Evolutionary conservation across 2,113 vertebrate species (phyloP).

Genomic region (Misgurnus anguillicaudatus): DNA sequence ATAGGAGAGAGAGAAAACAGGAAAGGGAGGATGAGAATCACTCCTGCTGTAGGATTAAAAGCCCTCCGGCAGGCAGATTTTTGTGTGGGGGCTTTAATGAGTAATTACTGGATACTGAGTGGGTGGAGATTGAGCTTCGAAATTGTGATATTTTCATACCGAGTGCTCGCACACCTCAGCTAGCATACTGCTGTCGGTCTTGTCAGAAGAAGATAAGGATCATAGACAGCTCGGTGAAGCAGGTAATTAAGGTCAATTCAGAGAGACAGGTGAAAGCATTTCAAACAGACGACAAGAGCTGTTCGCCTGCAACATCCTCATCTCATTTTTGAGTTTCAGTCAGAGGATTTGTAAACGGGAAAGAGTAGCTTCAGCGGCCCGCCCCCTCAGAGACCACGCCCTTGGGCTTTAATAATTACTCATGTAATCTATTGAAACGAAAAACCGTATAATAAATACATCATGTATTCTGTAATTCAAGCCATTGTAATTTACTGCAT

Average conservation of each 20-base stretch:
- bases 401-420: not conserved
- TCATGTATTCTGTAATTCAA: not conserved
- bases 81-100: constrained; percentile 60
- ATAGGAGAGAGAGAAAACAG: constrained; percentile 43
- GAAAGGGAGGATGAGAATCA: not conserved
- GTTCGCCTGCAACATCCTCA: not conserved
- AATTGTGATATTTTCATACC: not conserved
- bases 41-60: constrained; percentile 49
- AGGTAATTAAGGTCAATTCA: constrained; percentile 62
- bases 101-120: constrained; percentile 62
- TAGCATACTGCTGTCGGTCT: constrained; percentile 59
- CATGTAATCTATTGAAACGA: not conserved
- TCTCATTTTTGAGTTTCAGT: not conserved
- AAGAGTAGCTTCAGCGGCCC: not conserved
- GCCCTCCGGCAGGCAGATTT: constrained; percentile 41
- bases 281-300: constrained; percentile 14
- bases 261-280: constrained; percentile 44
- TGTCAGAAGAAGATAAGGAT: constrained; percentile 49
- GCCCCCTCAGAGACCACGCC: constrained; percentile 40
- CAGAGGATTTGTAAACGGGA: not conserved
- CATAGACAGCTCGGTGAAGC: constrained; percentile 61
- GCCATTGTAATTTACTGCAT: not conserved
- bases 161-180: constrained; percentile 33
- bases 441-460: not conserved
- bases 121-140: constrained; percentile 16